These are phyloP conservation scores for Regulus satrapa DNA, from an alignment of 2,113 vertebrate genomes.

Conservation along the genomic window DNA sequence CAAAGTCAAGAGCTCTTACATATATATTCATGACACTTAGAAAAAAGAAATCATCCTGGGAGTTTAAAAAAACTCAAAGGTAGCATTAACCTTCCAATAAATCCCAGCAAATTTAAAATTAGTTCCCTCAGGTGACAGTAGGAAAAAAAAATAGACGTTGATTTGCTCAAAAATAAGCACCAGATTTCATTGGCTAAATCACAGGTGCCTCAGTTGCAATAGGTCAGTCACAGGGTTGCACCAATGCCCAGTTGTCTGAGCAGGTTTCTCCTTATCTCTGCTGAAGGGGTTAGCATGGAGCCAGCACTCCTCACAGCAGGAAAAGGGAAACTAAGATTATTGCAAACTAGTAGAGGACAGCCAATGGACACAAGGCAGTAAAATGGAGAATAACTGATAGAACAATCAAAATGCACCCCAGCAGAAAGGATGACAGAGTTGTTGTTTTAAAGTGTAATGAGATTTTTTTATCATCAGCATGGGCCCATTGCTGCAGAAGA, in stretches of 20 bases:
- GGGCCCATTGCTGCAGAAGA: background rate
- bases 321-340: background rate
- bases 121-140: background rate
- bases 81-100: background rate
- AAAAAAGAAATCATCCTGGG: background rate
- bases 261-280: background rate
- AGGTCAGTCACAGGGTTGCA: background rate
- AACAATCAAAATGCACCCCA: background rate
- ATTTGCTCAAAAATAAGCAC: background rate
- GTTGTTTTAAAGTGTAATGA: background rate
- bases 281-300: background rate
- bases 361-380: background rate
- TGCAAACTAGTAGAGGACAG: background rate
- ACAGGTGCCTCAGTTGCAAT: background rate
- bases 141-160: background rate
- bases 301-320: background rate
- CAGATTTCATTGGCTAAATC: background rate
- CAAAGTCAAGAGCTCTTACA: slow-evolving; percentile 10
- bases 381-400: background rate
- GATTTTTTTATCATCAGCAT: background rate
- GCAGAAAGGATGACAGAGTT: background rate
- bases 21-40: background rate
- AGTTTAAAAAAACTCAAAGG: background rate
- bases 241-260: rapidly evolving
- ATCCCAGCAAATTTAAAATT: background rate